These are phyloP conservation scores for Drosophila lini DNA, from an alignment of 1,140 invertebrate species.

Conservation along the genomic window DNA sequence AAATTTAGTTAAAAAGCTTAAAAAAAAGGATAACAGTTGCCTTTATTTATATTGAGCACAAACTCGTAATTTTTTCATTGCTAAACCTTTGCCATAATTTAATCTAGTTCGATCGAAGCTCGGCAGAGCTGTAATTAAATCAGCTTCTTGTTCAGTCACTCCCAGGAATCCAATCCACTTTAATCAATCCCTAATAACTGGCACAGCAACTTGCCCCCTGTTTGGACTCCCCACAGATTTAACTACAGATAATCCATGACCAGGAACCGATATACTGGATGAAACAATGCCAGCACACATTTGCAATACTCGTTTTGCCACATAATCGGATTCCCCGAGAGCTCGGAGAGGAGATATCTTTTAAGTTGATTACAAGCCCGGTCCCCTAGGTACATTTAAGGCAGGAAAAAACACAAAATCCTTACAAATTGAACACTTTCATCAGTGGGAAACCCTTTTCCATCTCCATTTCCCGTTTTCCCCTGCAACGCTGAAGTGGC, in stretches of 20 bases:
- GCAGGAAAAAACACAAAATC: conserved; percentile 13
- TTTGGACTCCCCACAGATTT: not conserved
- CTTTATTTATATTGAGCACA: not conserved
- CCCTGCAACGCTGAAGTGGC: conserved; percentile 33
- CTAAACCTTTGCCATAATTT: not conserved
- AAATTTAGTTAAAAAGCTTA: too few species aligned
- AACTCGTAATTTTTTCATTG: not conserved
- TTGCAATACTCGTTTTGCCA: conserved; percentile 22
- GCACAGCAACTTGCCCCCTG: not conserved
- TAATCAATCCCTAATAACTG: conserved; percentile 11
- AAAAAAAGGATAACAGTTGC: too few species aligned
- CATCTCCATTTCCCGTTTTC: not conserved
- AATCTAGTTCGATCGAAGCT: not conserved
- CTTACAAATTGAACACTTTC: conserved; percentile 28
- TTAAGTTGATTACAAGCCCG: conserved; percentile 39
- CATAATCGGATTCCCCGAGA: conserved; percentile 29
- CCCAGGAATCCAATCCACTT: conserved; percentile 19
- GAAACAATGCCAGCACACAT: conserved; percentile 24
- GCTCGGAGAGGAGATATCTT: conserved; percentile 15
- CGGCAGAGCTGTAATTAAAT: conserved; percentile 10
- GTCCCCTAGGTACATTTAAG: conserved; percentile 12
- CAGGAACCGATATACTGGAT: not conserved
- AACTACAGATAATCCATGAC: not conserved
- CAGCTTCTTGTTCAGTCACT: conserved; percentile 1
- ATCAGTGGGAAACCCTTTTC: conserved; percentile 14